phyloP scores from a whole-genome alignment of 2,797 vertebrate species.

The Callimico goeldii region DNA sequence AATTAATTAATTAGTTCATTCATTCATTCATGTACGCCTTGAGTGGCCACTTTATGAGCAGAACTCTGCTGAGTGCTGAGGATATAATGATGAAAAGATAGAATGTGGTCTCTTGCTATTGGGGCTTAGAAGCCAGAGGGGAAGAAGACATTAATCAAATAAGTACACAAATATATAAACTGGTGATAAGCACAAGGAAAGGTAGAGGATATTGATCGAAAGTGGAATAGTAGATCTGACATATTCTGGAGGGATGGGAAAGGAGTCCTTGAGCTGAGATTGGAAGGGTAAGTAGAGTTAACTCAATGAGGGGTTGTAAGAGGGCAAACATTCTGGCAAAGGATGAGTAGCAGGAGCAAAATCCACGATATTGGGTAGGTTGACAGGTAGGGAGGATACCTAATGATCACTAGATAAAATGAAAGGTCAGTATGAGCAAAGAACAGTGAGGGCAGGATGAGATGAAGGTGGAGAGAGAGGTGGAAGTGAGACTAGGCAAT shows the following conservation, averaged over 20 bases:
- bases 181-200: neutral
- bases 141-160: neutral
- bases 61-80: neutral
- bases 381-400: rapidly evolving
- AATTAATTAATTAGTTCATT: neutral
- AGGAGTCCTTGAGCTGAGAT: neutral
- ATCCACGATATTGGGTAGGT: neutral
- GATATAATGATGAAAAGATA: neutral
- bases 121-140: neutral
- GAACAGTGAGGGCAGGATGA: neutral
- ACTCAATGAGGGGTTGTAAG: rapidly evolving
- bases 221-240: neutral
- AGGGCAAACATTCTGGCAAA: neutral
- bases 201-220: neutral
- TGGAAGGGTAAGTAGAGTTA: neutral
- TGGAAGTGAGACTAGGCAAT: neutral
- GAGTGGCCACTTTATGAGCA: neutral
- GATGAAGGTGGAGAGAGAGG: neutral
- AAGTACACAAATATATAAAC: neutral
- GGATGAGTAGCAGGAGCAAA: neutral
- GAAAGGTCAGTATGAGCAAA: neutral
- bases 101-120: neutral
- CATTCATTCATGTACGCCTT: neutral
- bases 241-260: neutral
- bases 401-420: neutral